Conservation (phyloP, 1,140 invertebrate genomes). For the Asbolus verrucosus region DNA sequence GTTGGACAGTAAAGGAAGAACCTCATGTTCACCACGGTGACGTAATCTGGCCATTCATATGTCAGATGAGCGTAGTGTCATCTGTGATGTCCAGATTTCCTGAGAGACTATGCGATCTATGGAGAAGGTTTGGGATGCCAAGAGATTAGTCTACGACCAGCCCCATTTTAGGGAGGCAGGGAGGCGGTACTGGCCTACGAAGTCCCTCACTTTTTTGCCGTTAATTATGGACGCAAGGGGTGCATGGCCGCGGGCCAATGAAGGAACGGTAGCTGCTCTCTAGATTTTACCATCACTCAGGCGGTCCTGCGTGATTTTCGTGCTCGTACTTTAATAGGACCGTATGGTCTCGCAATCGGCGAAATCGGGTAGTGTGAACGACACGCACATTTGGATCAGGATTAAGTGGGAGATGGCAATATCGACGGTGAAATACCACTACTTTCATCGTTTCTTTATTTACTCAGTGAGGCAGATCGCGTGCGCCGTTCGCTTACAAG, state of each 20-base stretch:
- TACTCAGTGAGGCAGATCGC: slow-evolving; percentile 73
- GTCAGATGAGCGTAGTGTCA: not conserved
- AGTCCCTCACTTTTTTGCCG: not conserved
- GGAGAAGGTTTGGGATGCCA: not conserved
- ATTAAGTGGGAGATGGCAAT: slow-evolving; percentile 74
- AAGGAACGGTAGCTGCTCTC: no score
- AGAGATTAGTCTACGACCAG: not conserved
- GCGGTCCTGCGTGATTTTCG: no score
- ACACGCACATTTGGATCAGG: no score
- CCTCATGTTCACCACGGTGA: not conserved
- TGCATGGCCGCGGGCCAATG: no score
- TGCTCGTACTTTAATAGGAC: no score
- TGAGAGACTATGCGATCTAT: not conserved
- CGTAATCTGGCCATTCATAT: not conserved
- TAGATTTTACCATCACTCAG: no score
- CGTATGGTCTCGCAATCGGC: no score
- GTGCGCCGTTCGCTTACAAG: slow-evolving; percentile 63
- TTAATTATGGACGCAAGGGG: not conserved
- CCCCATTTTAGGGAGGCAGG: not conserved
- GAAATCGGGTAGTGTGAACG: no score
- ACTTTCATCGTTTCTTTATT: slow-evolving; percentile 78
- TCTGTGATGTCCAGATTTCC: not conserved
- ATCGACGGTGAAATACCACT: slow-evolving; percentile 74
- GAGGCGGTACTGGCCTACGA: not conserved
- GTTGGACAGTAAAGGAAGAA: not conserved